These are phyloP conservation scores for Borostomias antarcticus DNA, from an alignment of 2,797 vertebrate genomes.

Conservation along the genomic window DNA sequence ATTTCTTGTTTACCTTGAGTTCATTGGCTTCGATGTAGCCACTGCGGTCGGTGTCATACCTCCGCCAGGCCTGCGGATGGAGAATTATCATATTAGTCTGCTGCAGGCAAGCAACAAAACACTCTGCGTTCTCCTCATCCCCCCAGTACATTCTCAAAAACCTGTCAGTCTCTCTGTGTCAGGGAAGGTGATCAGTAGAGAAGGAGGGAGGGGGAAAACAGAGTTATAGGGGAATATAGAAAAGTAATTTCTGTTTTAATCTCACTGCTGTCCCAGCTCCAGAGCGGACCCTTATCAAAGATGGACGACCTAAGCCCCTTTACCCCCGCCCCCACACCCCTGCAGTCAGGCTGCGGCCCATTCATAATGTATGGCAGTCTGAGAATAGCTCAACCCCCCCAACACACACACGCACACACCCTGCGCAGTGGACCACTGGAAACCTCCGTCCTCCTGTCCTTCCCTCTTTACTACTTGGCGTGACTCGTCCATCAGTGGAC, in stretches of 20 bases:
- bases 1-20: slow-evolving; percentile 84
- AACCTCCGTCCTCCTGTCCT: slow-evolving; percentile 16
- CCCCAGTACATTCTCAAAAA: too few species aligned
- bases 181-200: neutral
- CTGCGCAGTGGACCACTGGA: slow-evolving; percentile 33
- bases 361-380: slow-evolving; percentile 77
- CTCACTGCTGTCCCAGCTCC: slow-evolving; percentile 23
- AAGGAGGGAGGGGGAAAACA: slow-evolving; percentile 1
- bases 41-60: slow-evolving; percentile 93
- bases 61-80: slow-evolving; percentile 87
- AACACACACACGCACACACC: slow-evolving; percentile 39
- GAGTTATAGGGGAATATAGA: slow-evolving; percentile 3
- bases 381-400: slow-evolving; percentile 63
- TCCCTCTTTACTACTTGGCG: neutral
- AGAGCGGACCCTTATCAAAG: slow-evolving; percentile 53
- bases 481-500: slow-evolving; percentile 7
- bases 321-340: slow-evolving; percentile 44
- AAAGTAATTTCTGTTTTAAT: slow-evolving; percentile 37
- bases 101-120: too few species aligned
- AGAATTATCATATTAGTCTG: slow-evolving; percentile 15
- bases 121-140: too few species aligned
- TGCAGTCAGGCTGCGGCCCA: slow-evolving; percentile 60
- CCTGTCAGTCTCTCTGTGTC: too few species aligned
- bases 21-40: slow-evolving; percentile 98
- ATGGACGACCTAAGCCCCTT: slow-evolving; percentile 55